Conservation (phyloP, 2,113 vertebrate species). For the Notarius lentiginosus region DNA sequence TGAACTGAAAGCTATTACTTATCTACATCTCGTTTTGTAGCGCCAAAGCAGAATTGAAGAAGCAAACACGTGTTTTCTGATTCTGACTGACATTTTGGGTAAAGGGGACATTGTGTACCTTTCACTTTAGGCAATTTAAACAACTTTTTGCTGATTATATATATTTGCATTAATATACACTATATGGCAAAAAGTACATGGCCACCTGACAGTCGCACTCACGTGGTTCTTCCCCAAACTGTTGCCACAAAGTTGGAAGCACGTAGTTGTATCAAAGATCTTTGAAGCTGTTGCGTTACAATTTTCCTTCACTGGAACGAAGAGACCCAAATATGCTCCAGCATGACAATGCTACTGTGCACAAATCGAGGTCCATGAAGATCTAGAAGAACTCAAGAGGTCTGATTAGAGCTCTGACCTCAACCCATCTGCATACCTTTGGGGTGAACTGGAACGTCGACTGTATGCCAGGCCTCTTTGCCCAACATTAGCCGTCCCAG, state of each 20-base stretch:
- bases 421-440: not conserved
- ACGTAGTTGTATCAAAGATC: not conserved
- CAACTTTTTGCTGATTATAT: not conserved
- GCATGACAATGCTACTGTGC: not conserved
- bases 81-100: not conserved
- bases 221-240: not conserved
- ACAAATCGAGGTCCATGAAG: not conserved
- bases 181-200: not conserved
- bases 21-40: not conserved
- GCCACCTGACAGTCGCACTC: not conserved
- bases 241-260: not conserved
- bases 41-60: not conserved
- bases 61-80: not conserved
- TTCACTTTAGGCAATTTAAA: not conserved
- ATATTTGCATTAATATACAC: conserved; percentile 6
- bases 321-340: not conserved
- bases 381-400: not conserved
- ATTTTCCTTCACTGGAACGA: not conserved
- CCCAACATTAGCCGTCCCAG: not conserved
- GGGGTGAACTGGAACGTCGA: too few relatives aligned
- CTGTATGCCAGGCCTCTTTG: not conserved
- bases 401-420: not conserved
- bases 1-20: not conserved
- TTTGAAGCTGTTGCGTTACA: not conserved
- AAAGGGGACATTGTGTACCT: not conserved